These are phyloP conservation scores for Noctilio leporinus DNA, from an alignment of 2,113 vertebrate genomes.

Conservation along the genomic window DNA sequence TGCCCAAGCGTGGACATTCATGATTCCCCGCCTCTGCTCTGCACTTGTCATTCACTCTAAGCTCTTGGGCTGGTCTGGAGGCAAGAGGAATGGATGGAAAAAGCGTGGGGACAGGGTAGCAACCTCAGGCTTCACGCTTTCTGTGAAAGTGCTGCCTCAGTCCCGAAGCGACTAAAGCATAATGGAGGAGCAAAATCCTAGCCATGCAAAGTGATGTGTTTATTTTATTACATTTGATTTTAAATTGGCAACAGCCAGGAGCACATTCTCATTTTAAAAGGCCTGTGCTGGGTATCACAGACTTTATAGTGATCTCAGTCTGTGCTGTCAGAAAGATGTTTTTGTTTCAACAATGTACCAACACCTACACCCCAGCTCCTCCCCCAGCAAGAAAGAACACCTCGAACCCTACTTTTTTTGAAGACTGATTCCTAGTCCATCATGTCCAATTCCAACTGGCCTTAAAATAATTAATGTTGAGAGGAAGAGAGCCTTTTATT, in stretches of 20 bases:
- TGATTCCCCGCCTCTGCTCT: not conserved
- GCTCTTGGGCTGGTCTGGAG: not conserved
- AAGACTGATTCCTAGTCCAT: not conserved
- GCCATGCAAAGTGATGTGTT: not conserved
- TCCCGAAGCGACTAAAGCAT: slow-evolving; percentile 1
- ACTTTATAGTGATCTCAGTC: not conserved
- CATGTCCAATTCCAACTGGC: not conserved
- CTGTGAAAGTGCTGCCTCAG: not conserved
- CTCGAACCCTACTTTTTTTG: not conserved
- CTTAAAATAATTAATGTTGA: not conserved
- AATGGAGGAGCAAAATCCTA: not conserved
- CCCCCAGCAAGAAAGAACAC: not conserved
- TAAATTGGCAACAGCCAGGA: not conserved
- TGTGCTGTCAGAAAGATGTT: not conserved
- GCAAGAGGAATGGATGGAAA: not conserved
- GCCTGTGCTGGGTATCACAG: not conserved
- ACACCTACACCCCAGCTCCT: not conserved
- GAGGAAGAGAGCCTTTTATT: not conserved
- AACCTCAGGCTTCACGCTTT: not conserved
- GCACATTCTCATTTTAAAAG: not conserved
- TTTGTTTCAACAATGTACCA: not conserved
- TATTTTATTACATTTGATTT: not conserved
- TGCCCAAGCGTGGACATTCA: not conserved
- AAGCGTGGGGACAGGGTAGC: not conserved
- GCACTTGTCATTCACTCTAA: not conserved